Conservation (phyloP, 2,888 invertebrate species). For the Eutolmus rufibarbis region DNA sequence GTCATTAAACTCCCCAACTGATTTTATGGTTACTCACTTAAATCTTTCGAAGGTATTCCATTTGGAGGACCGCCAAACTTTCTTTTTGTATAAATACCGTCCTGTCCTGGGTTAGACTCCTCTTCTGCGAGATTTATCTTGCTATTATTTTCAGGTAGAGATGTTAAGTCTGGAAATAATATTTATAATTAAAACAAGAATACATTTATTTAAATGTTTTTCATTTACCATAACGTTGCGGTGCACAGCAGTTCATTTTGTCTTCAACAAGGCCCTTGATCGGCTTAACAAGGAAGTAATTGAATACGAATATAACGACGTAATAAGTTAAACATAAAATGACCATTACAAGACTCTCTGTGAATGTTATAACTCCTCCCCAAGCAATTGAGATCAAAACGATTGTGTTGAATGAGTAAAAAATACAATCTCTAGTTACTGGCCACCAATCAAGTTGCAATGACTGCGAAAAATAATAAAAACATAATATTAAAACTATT, state of each 20-base stretch:
- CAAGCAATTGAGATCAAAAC: constrained; percentile 76
- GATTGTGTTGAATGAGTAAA: constrained; percentile 77
- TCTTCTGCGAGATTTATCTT: constrained; percentile 58
- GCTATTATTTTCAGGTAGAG: constrained; percentile 60
- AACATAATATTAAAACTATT: background rate
- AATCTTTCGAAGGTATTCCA: background rate
- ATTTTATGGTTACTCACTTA: background rate
- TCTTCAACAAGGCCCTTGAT: constrained; percentile 60
- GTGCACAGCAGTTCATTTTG: constrained; percentile 60
- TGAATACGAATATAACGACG: constrained; percentile 74
- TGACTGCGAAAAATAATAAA: constrained; percentile 64
- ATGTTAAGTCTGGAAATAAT: constrained; percentile 59
- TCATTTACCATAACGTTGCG: constrained; percentile 59
- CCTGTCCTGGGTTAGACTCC: constrained; percentile 42
- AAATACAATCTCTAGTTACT: constrained; percentile 79
- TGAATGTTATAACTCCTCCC: constrained; percentile 82
- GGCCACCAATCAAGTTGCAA: constrained; percentile 82
- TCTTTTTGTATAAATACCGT: constrained; percentile 59
- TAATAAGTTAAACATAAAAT: constrained; percentile 79
- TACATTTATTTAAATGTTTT: background rate
- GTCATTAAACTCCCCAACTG: background rate
- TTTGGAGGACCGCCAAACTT: constrained; percentile 51
- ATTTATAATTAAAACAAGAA: background rate
- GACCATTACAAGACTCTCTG: constrained; percentile 77
- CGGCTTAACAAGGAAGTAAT: constrained; percentile 62